Evolutionary conservation across 2,888 invertebrate species (phyloP).

Genomic region (Leptinotarsa rubiginosa): DNA sequence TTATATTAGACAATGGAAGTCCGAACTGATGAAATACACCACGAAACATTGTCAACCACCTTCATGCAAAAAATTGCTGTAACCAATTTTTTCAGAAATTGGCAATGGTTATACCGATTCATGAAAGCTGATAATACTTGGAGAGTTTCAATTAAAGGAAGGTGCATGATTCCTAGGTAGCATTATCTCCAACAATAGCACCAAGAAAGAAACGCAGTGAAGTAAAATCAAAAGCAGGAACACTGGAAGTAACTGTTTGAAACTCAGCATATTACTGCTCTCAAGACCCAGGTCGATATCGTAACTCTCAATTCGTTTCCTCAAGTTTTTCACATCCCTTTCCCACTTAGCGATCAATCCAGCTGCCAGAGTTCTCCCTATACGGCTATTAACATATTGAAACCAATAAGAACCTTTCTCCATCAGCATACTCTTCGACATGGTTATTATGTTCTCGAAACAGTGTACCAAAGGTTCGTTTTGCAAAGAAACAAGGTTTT

Average conservation of each 20-base stretch:
- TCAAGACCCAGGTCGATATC: constrained; percentile 13
- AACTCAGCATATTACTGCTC: constrained; percentile 4
- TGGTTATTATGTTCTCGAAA: constrained; percentile 55
- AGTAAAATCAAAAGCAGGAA: constrained; percentile 18
- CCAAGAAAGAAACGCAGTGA: constrained; percentile 4
- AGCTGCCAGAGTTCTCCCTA: constrained; percentile 51
- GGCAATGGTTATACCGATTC: too few relatives aligned
- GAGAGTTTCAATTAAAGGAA: background rate
- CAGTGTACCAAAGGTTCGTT: constrained; percentile 48
- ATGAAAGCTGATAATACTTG: background rate
- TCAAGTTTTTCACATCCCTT: constrained; percentile 11
- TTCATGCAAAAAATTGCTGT: too few relatives aligned
- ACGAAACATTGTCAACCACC: too few relatives aligned
- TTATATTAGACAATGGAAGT: too few relatives aligned
- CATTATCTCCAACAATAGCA: constrained; percentile 24
- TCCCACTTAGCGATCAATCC: constrained; percentile 49
- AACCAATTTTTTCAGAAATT: too few relatives aligned
- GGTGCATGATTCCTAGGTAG: background rate
- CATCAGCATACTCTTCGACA: constrained; percentile 58
- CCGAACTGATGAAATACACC: too few relatives aligned
- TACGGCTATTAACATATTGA: constrained; percentile 51
- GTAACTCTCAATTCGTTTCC: constrained; percentile 2
- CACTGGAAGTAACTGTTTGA: constrained; percentile 21
- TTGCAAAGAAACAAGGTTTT: constrained; percentile 50
- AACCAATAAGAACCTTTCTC: constrained; percentile 57